Evolutionary conservation across 2,888 invertebrate genomes (phyloP).

Genomic region (Ennomos quercinarius): DNA sequence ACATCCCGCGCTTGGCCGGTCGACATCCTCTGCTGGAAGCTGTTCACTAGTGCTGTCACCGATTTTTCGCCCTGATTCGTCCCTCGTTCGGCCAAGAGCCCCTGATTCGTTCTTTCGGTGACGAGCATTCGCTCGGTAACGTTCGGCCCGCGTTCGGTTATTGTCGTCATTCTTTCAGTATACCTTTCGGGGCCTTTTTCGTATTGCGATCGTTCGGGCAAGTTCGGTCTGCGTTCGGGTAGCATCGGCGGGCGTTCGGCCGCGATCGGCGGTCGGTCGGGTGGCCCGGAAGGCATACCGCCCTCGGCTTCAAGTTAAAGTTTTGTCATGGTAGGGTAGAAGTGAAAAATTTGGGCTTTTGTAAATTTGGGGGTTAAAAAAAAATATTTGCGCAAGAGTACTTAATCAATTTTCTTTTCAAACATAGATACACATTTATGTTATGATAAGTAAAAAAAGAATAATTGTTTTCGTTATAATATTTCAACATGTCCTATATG

Average conservation of each 20-base stretch:
- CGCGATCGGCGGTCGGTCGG: constrained; percentile 50
- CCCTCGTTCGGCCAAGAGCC: constrained; percentile 13
- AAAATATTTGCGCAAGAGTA: background rate
- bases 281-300: constrained; percentile 65
- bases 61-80: constrained; percentile 55
- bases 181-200: constrained; percentile 1
- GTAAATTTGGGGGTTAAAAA: background rate
- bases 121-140: constrained; percentile 9
- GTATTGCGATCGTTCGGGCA: constrained; percentile 44
- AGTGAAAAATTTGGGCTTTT: background rate
- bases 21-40: constrained; percentile 72
- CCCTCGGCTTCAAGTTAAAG: constrained; percentile 39
- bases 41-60: constrained; percentile 74
- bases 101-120: constrained; percentile 23
- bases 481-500: no score
- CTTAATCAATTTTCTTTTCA: no score
- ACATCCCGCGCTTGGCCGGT: constrained; percentile 51
- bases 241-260: constrained; percentile 55
- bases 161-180: constrained; percentile 34
- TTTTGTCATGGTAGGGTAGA: constrained; percentile 21
- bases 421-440: no score
- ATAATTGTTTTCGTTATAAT: no score
- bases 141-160: constrained; percentile 29
- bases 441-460: no score
- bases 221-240: constrained; percentile 57